Conservation (phyloP, 2,113 vertebrate genomes). For the Sphaerodactylus townsendi region DNA sequence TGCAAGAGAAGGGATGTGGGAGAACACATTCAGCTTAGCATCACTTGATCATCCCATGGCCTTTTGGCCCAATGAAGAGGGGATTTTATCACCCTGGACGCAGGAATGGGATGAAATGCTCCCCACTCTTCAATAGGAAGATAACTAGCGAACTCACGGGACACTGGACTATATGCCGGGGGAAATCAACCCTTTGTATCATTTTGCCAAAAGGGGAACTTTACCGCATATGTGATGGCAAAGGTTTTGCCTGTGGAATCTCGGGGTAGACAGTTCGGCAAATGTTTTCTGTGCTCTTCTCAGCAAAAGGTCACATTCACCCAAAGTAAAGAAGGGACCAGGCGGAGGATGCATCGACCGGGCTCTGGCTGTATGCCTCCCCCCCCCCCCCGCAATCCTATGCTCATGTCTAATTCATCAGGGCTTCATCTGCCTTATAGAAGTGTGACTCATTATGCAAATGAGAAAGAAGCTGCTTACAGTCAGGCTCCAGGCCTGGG, state of each 20-base stretch:
- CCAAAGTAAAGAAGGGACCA: no score
- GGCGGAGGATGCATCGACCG: no score
- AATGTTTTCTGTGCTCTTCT: no score
- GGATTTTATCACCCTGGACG: neutral
- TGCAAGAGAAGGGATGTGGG: no score
- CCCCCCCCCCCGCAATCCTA: no score
- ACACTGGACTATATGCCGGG: no score
- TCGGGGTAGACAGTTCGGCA: neutral
- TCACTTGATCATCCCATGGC: neutral
- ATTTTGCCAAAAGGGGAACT: neutral
- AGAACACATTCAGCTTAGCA: neutral
- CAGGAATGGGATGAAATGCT: neutral
- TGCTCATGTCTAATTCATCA: neutral
- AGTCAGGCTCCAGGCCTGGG: neutral
- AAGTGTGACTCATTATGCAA: slow-evolving; percentile 24
- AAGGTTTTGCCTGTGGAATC: no score
- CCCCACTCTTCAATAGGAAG: neutral
- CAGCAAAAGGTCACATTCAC: neutral
- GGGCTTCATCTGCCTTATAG: neutral
- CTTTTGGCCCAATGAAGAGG: neutral
- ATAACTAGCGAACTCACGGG: neutral
- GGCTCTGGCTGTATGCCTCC: neutral
- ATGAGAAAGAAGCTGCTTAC: neutral
- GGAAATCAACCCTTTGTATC: neutral
- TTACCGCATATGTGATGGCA: neutral